Evolutionary conservation across 1,140 invertebrate genomes (phyloP).

Genomic region (Conus ventricosus): DNA sequence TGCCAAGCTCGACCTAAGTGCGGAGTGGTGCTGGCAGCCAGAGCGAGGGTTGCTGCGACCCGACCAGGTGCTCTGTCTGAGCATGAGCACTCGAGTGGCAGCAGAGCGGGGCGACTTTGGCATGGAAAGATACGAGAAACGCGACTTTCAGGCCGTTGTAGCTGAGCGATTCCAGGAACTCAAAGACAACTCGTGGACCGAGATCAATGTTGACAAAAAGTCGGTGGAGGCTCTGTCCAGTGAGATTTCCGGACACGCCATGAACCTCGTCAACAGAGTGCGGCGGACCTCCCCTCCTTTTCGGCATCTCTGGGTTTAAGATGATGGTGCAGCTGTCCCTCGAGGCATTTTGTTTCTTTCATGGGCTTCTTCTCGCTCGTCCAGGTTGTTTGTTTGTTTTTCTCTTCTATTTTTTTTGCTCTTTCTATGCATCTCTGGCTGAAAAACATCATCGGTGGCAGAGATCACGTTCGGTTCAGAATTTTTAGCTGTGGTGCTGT

Average conservation of each 20-base stretch:
- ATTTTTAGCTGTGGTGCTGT: too few species aligned
- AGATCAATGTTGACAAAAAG: constrained; percentile 69
- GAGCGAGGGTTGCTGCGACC: constrained; percentile 91
- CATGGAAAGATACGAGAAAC: constrained; percentile 81
- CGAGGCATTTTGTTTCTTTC: too few species aligned
- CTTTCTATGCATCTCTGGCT: too few species aligned
- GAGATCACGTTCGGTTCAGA: too few species aligned
- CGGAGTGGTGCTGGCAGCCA: constrained; percentile 72
- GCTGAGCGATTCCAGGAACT: constrained; percentile 81
- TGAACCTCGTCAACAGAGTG: constrained; percentile 41
- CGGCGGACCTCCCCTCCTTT: not conserved
- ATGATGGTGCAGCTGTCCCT: too few species aligned
- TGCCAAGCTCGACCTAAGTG: constrained; percentile 78
- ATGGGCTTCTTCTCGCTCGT: too few species aligned
- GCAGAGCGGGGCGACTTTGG: constrained; percentile 85
- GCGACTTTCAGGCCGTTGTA: constrained; percentile 86
- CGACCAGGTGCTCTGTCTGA: constrained; percentile 88
- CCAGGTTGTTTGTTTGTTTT: too few species aligned
- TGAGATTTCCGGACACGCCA: constrained; percentile 47
- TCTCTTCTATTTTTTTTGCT: too few species aligned
- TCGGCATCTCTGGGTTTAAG: too few species aligned
- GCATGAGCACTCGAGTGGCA: constrained; percentile 79
- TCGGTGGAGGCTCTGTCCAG: constrained; percentile 53
- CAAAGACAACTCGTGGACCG: constrained; percentile 78
- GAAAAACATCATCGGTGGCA: too few species aligned